Percentiles rank a stretch among this genome's conserved stretches.
These are phyloP conservation scores for Leptopilina myrica DNA, from an alignment of 2,888 invertebrate genomes.

Conservation along the genomic window DNA sequence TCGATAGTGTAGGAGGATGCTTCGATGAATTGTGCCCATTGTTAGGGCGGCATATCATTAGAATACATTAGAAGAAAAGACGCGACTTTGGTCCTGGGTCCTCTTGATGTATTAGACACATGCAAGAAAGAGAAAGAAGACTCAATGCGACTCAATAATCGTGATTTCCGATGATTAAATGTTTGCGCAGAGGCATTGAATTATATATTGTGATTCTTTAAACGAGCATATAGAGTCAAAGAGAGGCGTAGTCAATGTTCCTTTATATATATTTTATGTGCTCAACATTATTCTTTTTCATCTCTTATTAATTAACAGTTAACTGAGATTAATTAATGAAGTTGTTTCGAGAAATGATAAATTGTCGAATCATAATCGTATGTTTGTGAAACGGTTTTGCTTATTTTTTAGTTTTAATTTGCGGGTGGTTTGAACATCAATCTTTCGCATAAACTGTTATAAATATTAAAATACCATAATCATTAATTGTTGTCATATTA, in stretches of 20 bases:
- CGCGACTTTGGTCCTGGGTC: not conserved
- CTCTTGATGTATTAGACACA: conserved; percentile 37
- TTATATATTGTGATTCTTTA: conserved; percentile 25
- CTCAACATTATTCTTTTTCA: too few species aligned
- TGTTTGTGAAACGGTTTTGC: too few species aligned
- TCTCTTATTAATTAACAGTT: not conserved
- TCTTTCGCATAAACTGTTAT: too few species aligned
- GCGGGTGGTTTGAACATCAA: too few species aligned
- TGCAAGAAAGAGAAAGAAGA: too few species aligned
- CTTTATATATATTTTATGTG: conserved; percentile 1
- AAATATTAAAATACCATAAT: too few species aligned
- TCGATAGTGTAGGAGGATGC: conserved; percentile 67
- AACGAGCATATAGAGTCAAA: not conserved
- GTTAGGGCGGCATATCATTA: conserved; percentile 74
- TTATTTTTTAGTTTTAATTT: too few species aligned
- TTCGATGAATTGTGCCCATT: conserved; percentile 72
- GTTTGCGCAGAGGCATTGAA: conserved; percentile 41
- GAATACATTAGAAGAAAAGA: conserved; percentile 66
- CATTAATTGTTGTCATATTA: too few species aligned
- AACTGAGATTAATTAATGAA: conserved; percentile 2
- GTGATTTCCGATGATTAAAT: conserved; percentile 46
- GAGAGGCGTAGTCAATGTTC: conserved; percentile 36
- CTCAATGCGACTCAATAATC: conserved; percentile 28
- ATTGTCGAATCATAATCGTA: too few species aligned
- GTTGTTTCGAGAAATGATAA: not conserved